A percentile compares a stretch with the other conserved stretches of the same genome.
Evolutionary conservation across 2,113 vertebrate genomes (phyloP).

Genomic region (Clarias magur): DNA sequence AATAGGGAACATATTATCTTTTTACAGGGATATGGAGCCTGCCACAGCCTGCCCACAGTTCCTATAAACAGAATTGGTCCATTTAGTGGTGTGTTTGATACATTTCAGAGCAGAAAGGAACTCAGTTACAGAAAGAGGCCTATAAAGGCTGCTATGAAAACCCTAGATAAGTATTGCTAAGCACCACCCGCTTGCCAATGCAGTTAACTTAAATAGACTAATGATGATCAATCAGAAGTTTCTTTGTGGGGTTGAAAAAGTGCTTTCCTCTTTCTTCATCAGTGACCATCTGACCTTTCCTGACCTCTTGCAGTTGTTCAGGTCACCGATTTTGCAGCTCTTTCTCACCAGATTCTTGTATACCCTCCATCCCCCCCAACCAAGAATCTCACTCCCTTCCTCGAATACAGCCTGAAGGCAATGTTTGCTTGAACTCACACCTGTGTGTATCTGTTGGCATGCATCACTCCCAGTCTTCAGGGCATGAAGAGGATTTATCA

Average conservation of each 20-base stretch:
- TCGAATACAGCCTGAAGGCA: slow-evolving; percentile 24
- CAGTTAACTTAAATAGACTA: slow-evolving; percentile 53
- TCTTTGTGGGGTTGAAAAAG: slow-evolving; percentile 57
- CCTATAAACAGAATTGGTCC: slow-evolving; percentile 77
- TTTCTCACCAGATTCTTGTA: slow-evolving; percentile 41
- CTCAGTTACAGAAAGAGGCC: slow-evolving; percentile 59
- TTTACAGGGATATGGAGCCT: slow-evolving; percentile 75
- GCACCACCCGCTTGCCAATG: slow-evolving; percentile 45
- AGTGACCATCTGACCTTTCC: slow-evolving; percentile 57
- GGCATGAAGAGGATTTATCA: slow-evolving; percentile 36
- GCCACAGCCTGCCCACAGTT: slow-evolving; percentile 73
- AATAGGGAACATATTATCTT: slow-evolving; percentile 77
- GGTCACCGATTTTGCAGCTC: slow-evolving; percentile 58
- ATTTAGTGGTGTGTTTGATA: slow-evolving; percentile 69
- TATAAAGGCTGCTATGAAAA: slow-evolving; percentile 54
- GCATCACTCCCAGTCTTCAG: slow-evolving; percentile 46
- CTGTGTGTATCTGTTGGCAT: slow-evolving; percentile 68
- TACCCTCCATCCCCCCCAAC: slow-evolving; percentile 52
- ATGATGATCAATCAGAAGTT: slow-evolving; percentile 64
- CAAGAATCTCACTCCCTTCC: slow-evolving; percentile 28
- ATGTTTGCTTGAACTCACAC: slow-evolving; percentile 72
- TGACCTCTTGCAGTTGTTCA: slow-evolving; percentile 61
- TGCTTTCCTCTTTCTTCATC: slow-evolving; percentile 55
- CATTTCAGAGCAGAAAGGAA: slow-evolving; percentile 60
- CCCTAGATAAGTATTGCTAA: slow-evolving; percentile 53